Base-by-base conservation (phyloP, 53 echinoderm and acorn worm genomes). In the Crossaster papposus region DNA sequence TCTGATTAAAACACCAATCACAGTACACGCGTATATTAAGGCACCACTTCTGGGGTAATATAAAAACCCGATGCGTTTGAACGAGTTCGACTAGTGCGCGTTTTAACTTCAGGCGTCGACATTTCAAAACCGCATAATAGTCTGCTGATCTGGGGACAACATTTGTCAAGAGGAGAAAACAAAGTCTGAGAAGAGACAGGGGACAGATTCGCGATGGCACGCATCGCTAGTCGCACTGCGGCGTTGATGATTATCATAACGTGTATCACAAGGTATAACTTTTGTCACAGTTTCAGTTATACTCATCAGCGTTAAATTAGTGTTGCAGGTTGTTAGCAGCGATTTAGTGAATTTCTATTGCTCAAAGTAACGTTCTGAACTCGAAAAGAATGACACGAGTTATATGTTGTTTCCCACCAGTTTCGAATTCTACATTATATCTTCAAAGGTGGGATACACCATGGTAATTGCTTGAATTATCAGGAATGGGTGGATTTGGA, bases 31-130 rank as follows among this genome's bases (percentile, higher is more conserved):
- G n/a, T 51, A 28, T 2, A 23, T 44, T 51, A 78, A 51, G 51
- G 78, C 78, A 78, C 10, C 36, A 44, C 9, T 78, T 78, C 28
- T 22, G 78, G 51, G n/a, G n/a, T n/a, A n/a, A 78, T 78, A 76
- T 7, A 76, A 78, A 78, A 50, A 23, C 78, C 44, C 5, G 23
- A 9, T 22, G 50, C 37, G 17, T 58, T 9, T n/a, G 23, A 15
- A 28, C 78, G 78, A 28, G 78, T n/a, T 50, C 28, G 51, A 78
- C 30, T 51, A 28, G 3, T 15, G 51, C 78, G 78, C n/a, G n/a
- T n/a, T 78, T 51, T 78, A 6, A 3, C 78, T 78, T 50, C 44
- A 13, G 24, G 36, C 28, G n/a, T 17, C 34, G 36, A 26, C 28
- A 70, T 23, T 17, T 62, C 17, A 3, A 62, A 17, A 18, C 23